Base-by-base conservation (phyloP, 2,113 vertebrate genomes). In the Phrynosoma platyrhinos region DNA sequence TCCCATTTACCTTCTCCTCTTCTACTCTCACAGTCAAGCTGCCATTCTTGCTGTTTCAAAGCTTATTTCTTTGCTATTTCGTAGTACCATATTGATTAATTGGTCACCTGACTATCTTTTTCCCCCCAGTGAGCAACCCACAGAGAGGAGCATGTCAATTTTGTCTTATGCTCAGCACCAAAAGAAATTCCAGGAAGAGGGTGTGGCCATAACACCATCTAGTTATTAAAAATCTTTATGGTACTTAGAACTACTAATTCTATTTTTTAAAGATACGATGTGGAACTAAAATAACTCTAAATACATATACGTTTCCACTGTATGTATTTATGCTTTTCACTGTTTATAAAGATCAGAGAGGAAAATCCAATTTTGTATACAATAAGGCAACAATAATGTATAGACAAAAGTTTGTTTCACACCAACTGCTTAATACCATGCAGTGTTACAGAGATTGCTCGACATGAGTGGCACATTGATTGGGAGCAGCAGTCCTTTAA, bases 321-420 rank as follows among this genome's bases (percentile, higher is more conserved):
- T 86, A 74, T 62, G 0, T 80, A 81, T 4, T 55, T 20, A 52
- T 23, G 36, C 36, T 76, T 55, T 79, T 79, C 27, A 27, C 52
- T 16, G 0, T 13, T 79, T 32, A 58, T 13, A 42, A 47, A 82
- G 10, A 66, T 21, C n/a, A 42, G 10, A 23, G 13, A 23, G n/a
- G 3, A 80, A 80, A 80, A 80, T 53, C 16, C 47, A 52, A 5
- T 64, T 64, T 12, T 20, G 36, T 82, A 36, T 40, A 47, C 42
- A 42, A 36, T 69, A 40, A 69, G 40, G 5, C 18, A 13, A 9
- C 25, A 82, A 42, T 10, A 36, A 30, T 47, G 13, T 23, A 82
- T 47, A 82, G 64, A 79, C 14, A 36, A 18, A 82, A n/a, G 64
- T 71, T 83, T 68, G 40, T 82, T 82, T 82, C 36, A 58, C 30